Evolutionary conservation across 2,888 invertebrate genomes (phyloP).

Genomic region (Aphodius granarius): DNA sequence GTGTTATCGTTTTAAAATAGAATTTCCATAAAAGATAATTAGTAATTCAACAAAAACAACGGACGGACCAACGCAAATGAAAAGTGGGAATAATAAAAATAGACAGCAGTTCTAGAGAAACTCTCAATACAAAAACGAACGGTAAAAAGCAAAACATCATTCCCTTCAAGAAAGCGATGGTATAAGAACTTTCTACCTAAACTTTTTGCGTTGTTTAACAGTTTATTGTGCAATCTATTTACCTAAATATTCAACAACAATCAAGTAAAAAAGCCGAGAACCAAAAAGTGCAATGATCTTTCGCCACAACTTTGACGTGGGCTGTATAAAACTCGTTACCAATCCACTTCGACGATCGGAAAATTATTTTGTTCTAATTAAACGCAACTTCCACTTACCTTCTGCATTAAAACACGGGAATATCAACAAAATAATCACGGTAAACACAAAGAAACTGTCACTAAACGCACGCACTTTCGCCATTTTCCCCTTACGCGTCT

Average conservation of each 20-base stretch:
- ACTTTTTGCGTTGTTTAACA: background rate
- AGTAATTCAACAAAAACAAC: background rate
- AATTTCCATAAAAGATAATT: background rate
- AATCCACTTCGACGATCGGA: background rate
- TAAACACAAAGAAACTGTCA: slow-evolving; percentile 41
- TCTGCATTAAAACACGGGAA: slow-evolving; percentile 8
- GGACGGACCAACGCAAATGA: background rate
- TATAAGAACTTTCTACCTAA: background rate
- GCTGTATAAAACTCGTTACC: background rate
- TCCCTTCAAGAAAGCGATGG: background rate
- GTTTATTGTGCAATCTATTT: background rate
- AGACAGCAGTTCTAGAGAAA: background rate
- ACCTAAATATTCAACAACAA: background rate
- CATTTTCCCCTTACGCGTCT: slow-evolving; percentile 45
- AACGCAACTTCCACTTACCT: slow-evolving; percentile 1
- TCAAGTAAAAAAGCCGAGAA: background rate
- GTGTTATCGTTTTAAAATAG: background rate
- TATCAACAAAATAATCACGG: slow-evolving; percentile 36
- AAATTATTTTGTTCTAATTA: background rate
- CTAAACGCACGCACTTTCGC: slow-evolving; percentile 41
- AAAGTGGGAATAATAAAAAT: background rate
- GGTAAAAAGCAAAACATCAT: background rate
- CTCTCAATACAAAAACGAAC: background rate
- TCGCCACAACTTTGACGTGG: background rate
- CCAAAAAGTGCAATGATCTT: background rate